Conservation (phyloP, 2,888 invertebrate genomes). For the Eupithecia pulchellata region DNA sequence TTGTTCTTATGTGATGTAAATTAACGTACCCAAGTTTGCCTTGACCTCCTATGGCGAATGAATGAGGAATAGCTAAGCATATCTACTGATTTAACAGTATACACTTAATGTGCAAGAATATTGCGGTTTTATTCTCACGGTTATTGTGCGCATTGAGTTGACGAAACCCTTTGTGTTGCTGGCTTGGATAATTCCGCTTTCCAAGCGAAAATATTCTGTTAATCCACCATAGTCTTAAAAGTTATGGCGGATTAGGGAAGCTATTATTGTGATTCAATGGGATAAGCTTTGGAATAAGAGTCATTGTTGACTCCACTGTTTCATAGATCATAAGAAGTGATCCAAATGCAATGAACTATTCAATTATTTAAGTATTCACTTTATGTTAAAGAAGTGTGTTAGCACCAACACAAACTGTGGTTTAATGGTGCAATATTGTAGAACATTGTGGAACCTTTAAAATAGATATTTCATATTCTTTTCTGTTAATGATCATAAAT, state of each 20-base stretch:
- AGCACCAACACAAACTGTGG: no score
- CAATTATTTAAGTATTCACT: no score
- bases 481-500: background rate
- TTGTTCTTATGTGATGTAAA: background rate
- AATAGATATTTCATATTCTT: no score
- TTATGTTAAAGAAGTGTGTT: no score
- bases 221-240: constrained; percentile 38
- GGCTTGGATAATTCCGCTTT: constrained; percentile 48
- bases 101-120: constrained; percentile 41
- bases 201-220: constrained; percentile 44
- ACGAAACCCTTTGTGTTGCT: constrained; percentile 61
- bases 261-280: constrained; percentile 43
- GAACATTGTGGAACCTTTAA: no score
- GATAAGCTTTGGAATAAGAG: constrained; percentile 31
- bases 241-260: constrained; percentile 42
- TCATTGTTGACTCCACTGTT: constrained; percentile 13
- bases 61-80: background rate
- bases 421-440: no score
- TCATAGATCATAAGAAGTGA: no score
- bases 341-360: no score
- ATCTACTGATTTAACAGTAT: constrained; percentile 18
- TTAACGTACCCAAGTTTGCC: background rate
- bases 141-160: constrained; percentile 50
- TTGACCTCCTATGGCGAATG: background rate
- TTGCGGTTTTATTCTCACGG: constrained; percentile 60